Percentiles rank a stretch among this genome's conserved stretches.
phyloP scores from a whole-genome alignment of 2,113 vertebrate species.

The Xiphophorus hellerii region DNA sequence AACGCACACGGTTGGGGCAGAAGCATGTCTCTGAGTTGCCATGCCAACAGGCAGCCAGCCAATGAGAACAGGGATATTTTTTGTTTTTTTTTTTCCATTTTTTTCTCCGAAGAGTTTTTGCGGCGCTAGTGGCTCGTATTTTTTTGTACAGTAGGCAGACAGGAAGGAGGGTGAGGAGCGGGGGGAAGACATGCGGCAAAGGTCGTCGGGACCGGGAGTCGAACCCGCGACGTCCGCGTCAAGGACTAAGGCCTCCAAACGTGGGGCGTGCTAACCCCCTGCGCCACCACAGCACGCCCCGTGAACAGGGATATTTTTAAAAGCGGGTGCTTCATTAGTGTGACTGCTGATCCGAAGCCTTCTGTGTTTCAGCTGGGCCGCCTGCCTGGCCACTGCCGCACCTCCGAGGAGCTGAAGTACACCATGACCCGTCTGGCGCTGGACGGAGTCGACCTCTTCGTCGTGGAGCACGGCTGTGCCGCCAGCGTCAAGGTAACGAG shows the following conservation, averaged over 20 bases:
- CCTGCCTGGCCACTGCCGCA: constrained; percentile 90
- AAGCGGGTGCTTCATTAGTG: constrained; percentile 44
- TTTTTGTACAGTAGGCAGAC: no score
- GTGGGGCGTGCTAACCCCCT: no score
- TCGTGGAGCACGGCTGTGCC: constrained; percentile 96
- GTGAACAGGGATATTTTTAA: constrained; percentile 58
- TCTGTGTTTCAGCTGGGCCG: constrained; percentile 80
- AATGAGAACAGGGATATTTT: constrained; percentile 35
- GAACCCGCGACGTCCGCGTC: no score
- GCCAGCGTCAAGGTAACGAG: constrained; percentile 88
- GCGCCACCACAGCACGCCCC: no score
- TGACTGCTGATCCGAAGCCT: constrained; percentile 26
- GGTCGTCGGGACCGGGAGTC: no score
- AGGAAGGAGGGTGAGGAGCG: no score
- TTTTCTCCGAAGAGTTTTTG: no score
- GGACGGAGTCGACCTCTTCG: constrained; percentile 92
- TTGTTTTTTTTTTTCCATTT: no score
- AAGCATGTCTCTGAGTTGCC: not conserved
- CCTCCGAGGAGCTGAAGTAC: constrained; percentile 95
- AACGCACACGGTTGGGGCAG: constrained; percentile 4
- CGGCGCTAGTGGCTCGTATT: no score
- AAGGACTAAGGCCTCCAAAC: no score
- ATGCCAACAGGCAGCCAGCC: not conserved
- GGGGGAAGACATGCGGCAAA: no score
- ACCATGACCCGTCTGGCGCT: constrained; percentile 95